These are phyloP conservation scores for Tympanoctomys barrerae DNA, from an alignment of 2,797 vertebrate genomes.

Conservation along the genomic window DNA sequence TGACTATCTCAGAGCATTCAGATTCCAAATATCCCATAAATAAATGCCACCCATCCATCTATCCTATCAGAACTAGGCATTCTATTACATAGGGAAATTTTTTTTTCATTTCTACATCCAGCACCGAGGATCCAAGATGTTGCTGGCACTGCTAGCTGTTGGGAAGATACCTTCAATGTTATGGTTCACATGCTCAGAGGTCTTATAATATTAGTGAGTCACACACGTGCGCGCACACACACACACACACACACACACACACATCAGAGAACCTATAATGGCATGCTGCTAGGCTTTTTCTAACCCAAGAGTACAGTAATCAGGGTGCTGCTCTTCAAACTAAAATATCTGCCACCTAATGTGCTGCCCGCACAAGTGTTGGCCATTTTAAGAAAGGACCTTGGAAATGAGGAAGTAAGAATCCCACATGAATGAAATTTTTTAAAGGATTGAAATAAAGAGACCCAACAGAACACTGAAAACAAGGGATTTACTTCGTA, in stretches of 20 bases:
- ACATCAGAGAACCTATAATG: neutral
- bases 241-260: neutral
- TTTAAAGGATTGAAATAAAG: neutral
- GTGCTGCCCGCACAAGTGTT: neutral
- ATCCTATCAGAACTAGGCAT: neutral
- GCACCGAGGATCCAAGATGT: neutral
- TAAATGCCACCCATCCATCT: neutral
- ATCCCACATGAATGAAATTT: slow-evolving; percentile 7
- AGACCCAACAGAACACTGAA: neutral
- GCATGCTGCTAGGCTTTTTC: neutral
- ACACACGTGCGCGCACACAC: accelerated
- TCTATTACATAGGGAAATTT: neutral
- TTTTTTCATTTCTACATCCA: neutral
- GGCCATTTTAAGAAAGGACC: neutral
- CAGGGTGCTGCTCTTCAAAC: neutral
- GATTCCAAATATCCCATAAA: slow-evolving; percentile 39
- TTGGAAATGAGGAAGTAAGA: slow-evolving; percentile 15
- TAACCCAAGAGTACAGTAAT: neutral
- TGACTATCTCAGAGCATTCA: neutral
- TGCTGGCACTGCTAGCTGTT: neutral
- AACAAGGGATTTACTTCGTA: slow-evolving; percentile 13
- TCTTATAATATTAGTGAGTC: neutral
- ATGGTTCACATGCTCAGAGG: neutral
- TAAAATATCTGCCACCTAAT: neutral
- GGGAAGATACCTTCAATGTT: neutral